Evolutionary conservation across 2,888 invertebrate species (phyloP), one percentile per base, ranked within the genome.

Genomic region (Penaeus monodon): DNA sequence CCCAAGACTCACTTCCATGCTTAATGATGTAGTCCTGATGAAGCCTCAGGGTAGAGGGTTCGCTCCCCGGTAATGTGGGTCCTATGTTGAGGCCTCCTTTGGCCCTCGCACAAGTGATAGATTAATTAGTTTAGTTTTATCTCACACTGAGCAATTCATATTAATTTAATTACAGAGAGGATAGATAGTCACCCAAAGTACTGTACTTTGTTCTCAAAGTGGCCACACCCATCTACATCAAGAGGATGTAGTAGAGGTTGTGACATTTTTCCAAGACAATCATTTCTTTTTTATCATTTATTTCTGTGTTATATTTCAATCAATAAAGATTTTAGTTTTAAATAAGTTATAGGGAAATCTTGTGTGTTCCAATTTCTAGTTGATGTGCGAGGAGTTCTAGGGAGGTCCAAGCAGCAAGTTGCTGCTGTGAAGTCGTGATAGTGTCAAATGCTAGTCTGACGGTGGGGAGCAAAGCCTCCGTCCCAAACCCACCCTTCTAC

Each of bases 371-470:
- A 70, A 79, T 79, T 85, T 80, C 68, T 80, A 85, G 85, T 79
- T 63, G 49, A 79, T 82, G 82, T 81, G 86, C 82, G 86, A 83
- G 79, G 82, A 64, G 86, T 79, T 82, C 29, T 70, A 77, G 79
- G 86, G 82, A 83, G 81, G 86, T 77, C 86, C 66, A 66, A 79
- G 85, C 79, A 79, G 79, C 79, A 68, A 64, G 79, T 33, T 65
- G 81, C 74, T 85, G 80, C 84, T 81, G 84, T 76, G 81, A 68
- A 73, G 81, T 86, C 65, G 88, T 88, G 88, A 88, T 88, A 88
- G 88, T 88, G 88, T 88, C 84, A 84, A 80, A 88, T 88, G 88
- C 88, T 88, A 88, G 88, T 88, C 88, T 87, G 86, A 87, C 82
- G 81, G 84, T 81, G 88, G 84, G 84, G 84, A 88, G 88, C 84